phyloP scores from a whole-genome alignment of 2,888 invertebrate species.

The Diogma glabrata region DNA sequence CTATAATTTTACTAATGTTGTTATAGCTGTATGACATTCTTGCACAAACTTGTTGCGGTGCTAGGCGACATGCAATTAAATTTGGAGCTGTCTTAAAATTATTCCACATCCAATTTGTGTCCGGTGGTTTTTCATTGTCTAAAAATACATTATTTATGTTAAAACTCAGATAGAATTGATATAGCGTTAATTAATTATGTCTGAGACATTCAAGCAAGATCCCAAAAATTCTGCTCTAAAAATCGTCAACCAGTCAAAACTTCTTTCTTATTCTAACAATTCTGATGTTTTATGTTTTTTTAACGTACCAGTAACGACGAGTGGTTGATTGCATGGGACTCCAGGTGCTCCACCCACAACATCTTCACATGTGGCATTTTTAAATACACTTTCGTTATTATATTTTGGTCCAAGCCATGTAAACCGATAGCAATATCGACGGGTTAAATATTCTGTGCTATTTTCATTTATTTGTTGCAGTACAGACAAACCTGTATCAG shows the following conservation, averaged over 20 bases:
- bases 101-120: slow-evolving; percentile 48
- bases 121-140: slow-evolving; percentile 52
- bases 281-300: slow-evolving; percentile 45
- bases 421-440: slow-evolving; percentile 49
- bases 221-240: too few species aligned
- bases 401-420: slow-evolving; percentile 57
- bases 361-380: slow-evolving; percentile 43
- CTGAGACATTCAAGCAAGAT: too few species aligned
- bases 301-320: slow-evolving; percentile 49
- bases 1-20: slow-evolving; percentile 41
- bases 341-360: slow-evolving; percentile 41
- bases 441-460: not conserved
- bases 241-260: too few species aligned
- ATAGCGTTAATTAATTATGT: not conserved
- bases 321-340: slow-evolving; percentile 49
- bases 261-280: not conserved
- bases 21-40: slow-evolving; percentile 51
- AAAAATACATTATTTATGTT: slow-evolving; percentile 9
- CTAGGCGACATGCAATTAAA: slow-evolving; percentile 44
- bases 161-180: not conserved
- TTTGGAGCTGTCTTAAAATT: slow-evolving; percentile 34
- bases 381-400: slow-evolving; percentile 42
- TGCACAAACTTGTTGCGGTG: slow-evolving; percentile 50
- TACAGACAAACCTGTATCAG: not conserved
- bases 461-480: not conserved